phyloP scores from a whole-genome alignment of 2,888 invertebrate genomes.

The Lasius platythorax region DNA sequence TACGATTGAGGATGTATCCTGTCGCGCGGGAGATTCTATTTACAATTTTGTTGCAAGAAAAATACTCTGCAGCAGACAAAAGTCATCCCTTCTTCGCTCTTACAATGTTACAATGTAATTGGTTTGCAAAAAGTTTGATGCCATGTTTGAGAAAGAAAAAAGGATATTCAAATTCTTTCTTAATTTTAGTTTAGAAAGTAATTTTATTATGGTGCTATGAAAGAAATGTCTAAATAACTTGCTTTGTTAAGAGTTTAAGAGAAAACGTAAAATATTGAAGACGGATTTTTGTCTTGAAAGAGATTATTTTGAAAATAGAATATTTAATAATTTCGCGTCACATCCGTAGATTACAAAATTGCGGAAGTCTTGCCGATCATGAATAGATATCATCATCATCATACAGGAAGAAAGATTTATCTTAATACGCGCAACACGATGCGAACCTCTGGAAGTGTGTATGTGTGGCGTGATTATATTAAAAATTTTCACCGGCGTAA shows the following conservation, averaged over 20 bases:
- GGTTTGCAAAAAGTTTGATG: neutral
- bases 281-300: neutral
- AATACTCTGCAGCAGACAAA: neutral
- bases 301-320: neutral
- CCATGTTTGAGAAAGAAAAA: neutral
- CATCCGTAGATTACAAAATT: constrained; percentile 52
- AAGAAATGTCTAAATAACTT: neutral
- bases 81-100: neutral
- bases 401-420: constrained; percentile 69
- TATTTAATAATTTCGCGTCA: constrained; percentile 11
- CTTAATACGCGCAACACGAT: constrained; percentile 51
- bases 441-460: constrained; percentile 17
- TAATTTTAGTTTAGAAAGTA: neutral
- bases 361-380: constrained; percentile 19
- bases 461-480: constrained; percentile 29
- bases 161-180: neutral
- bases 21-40: neutral
- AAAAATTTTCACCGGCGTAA: constrained; percentile 58
- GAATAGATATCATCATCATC: constrained; percentile 58
- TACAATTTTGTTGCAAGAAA: neutral
- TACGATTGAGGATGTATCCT: neutral
- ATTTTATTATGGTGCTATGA: neutral
- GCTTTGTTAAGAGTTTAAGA: neutral
- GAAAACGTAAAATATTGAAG: neutral
- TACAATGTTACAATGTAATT: no score